These are phyloP conservation scores for Heliothis peltigera DNA, from an alignment of 2,888 invertebrate genomes.

Conservation along the genomic window DNA sequence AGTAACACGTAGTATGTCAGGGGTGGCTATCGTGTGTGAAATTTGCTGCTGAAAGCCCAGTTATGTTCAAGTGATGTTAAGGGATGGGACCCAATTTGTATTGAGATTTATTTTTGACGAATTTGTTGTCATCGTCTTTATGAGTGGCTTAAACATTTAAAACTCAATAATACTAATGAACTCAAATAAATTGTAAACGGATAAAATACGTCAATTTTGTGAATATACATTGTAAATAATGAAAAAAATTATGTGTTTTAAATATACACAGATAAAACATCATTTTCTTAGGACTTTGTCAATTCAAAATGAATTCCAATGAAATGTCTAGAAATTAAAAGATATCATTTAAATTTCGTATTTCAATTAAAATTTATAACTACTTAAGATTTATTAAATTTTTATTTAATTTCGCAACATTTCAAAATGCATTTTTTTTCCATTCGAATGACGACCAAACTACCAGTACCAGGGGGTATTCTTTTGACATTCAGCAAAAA, in stretches of 20 bases:
- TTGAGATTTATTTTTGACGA: conserved; percentile 32
- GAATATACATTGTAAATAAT: too few species aligned
- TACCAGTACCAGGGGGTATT: conserved; percentile 8
- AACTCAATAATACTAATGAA: too few species aligned
- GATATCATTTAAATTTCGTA: too few species aligned
- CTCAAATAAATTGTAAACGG: too few species aligned
- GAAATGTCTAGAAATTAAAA: too few species aligned
- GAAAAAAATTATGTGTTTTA: too few species aligned
- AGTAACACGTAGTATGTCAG: conserved; percentile 87
- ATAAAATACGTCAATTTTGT: too few species aligned
- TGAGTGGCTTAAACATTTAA: background rate
- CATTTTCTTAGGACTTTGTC: too few species aligned
- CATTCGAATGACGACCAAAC: conserved; percentile 9
- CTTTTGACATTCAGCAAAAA: conserved; percentile 41
- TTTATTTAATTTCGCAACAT: background rate
- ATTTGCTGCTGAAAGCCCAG: conserved; percentile 72
- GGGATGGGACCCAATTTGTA: conserved; percentile 41
- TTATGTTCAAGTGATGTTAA: conserved; percentile 66
- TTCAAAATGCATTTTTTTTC: conserved; percentile 12
- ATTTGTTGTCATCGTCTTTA: conserved; percentile 4
- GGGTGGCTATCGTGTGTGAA: conserved; percentile 77
- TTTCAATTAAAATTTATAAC: background rate
- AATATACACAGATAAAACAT: too few species aligned
- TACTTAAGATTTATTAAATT: background rate
- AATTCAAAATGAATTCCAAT: too few species aligned